phyloP scores from a whole-genome alignment of 2,797 vertebrate genomes.

The Pogonophryne albipinna region DNA sequence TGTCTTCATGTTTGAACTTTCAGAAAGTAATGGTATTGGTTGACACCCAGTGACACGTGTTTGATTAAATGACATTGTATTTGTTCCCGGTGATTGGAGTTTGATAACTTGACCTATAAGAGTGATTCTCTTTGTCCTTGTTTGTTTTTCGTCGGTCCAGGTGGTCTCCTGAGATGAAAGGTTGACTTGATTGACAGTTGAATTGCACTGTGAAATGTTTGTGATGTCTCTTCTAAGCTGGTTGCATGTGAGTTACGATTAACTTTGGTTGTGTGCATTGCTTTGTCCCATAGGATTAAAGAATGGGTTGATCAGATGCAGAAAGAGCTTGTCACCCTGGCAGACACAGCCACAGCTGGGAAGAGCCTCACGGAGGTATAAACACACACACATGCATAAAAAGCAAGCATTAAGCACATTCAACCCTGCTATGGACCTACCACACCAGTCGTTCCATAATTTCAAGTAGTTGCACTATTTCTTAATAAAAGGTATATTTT shows the following conservation, averaged over 20 bases:
- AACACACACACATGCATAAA: constrained; percentile 5
- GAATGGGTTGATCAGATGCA: constrained; percentile 99
- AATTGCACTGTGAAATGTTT: constrained; percentile 53
- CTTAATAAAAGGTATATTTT: not conserved
- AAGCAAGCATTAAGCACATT: not conserved
- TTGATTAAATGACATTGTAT: constrained; percentile 51
- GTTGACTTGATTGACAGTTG: constrained; percentile 60
- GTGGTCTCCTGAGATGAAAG: constrained; percentile 21
- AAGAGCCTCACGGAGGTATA: constrained; percentile 88
- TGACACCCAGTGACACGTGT: constrained; percentile 54
- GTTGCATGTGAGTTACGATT: constrained; percentile 17
- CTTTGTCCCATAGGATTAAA: constrained; percentile 88
- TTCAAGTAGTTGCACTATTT: not conserved
- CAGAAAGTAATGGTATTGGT: constrained; percentile 57
- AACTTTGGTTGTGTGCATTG: constrained; percentile 44
- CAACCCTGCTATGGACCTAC: not conserved
- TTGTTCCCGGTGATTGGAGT: constrained; percentile 43
- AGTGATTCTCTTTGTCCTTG: constrained; percentile 42
- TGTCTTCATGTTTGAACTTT: constrained; percentile 63
- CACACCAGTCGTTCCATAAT: not conserved
- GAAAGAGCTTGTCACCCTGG: constrained; percentile 92
- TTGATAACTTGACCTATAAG: constrained; percentile 49
- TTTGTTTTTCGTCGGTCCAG: constrained; percentile 57
- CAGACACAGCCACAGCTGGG: constrained; percentile 91
- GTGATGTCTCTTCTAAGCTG: constrained; percentile 35